Evolutionary conservation across 1,140 invertebrate species (phyloP), one percentile per base, ranked within the genome.

Genomic region (Dolichoris vasculosae): DNA sequence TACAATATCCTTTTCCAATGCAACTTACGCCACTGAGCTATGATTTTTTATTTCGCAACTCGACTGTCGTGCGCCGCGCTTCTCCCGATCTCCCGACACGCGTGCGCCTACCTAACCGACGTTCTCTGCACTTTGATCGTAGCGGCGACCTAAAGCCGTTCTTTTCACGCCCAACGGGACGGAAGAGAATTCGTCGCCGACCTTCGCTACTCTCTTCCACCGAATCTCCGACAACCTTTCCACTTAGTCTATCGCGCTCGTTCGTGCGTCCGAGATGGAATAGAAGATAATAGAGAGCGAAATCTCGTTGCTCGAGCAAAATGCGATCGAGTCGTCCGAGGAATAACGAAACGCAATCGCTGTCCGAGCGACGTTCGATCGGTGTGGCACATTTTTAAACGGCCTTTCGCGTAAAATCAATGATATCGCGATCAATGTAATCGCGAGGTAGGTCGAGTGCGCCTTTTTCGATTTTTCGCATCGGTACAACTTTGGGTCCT

Each of bases 1-100:
- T 96, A 97, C 97, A 96, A 97, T 98, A 97, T 98, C 97, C 96
- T 98, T 98, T 97, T 96, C 95, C 95, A 94, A 95, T 90, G 51
- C 86, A 76, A 46, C 4, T 63, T n/a, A 15, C 26, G 35, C n/a
- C n/a, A 11, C 51, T 46, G 46, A n/a, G 40, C n/a, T n/a, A n/a
- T n/a, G n/a, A n/a, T 4, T 13, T 59, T 59, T 59, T 2, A 3
- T 26, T 6, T 59, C 3, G 13, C 23, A 59, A 59, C 55, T 59
- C 23, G 55, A 59, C 55, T 59, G 55, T 73, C 23, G 23, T 9
- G 35, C 71, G 64, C 35, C 26, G 32, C 32, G 67, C 32, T 40
- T 71, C 30, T 64, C 30, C 30, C 13, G 7, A 13, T 64, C 17
- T 4, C 63, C 30, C 30, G 63, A 32, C 4, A 8, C 64, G 9